Evolutionary conservation across 2,797 vertebrate species (phyloP).

Genomic region (Phataginus tricuspis): DNA sequence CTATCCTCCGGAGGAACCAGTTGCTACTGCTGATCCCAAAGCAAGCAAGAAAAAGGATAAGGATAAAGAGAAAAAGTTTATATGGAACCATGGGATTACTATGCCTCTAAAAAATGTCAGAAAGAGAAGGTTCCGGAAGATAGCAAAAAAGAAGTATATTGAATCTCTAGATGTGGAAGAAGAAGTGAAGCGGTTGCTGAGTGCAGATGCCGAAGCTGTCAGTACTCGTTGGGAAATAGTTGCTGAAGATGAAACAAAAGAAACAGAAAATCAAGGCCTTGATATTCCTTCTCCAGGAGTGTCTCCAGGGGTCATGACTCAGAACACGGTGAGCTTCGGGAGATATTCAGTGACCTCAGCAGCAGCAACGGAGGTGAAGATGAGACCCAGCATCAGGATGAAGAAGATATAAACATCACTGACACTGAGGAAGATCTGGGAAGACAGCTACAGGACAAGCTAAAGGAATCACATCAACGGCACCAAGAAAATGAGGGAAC

Average conservation of each 20-base stretch:
- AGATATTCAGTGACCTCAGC: conserved; percentile 99
- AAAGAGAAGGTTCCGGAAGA: conserved; percentile 97
- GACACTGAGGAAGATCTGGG: conserved; percentile 97
- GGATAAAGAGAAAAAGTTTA: conserved; percentile 97
- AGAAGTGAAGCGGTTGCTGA: conserved; percentile 97
- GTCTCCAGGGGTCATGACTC: conserved; percentile 93
- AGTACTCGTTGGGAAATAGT: conserved; percentile 98
- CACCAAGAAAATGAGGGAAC: conserved; percentile 92
- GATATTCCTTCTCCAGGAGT: conserved; percentile 95
- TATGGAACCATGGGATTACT: conserved; percentile 97
- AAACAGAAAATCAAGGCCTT: conserved; percentile 94
- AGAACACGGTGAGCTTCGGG: conserved; percentile 94
- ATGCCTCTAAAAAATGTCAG: conserved; percentile 96
- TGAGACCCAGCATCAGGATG: conserved; percentile 93
- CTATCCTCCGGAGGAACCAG: conserved; percentile 96
- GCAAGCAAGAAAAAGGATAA: conserved; percentile 97
- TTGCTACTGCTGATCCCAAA: conserved; percentile 93
- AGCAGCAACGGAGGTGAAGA: conserved; percentile 99
- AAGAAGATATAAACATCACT: conserved; percentile 98
- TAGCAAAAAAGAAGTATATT: conserved; percentile 99
- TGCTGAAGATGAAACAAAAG: conserved; percentile 98
- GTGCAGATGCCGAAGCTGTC: conserved; percentile 98
- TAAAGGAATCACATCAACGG: conserved; percentile 92
- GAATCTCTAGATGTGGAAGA: conserved; percentile 99
- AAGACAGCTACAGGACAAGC: conserved; percentile 94